Evolutionary conservation across 2,113 vertebrate species (phyloP), one percentile per base, ranked within the genome.

Genomic region (Gymnocephalus cernua): DNA sequence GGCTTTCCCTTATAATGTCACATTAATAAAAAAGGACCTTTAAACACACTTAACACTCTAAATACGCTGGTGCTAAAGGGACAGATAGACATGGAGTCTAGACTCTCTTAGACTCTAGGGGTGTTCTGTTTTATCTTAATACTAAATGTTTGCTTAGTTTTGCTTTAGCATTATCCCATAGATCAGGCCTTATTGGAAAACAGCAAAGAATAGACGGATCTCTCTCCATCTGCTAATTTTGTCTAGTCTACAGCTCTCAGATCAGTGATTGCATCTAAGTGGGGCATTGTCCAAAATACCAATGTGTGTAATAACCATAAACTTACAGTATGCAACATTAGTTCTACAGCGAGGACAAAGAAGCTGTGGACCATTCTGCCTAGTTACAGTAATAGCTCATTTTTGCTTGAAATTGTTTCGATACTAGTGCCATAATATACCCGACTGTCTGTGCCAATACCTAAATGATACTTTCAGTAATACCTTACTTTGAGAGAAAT

Each of bases 71-170:
- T 79, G 68, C 41, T 56, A 59, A 72, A 54, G 74, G 61, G 41
- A 74, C 69, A 74, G 64, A 83, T 35, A 83, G 79, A 89, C 80
- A 50, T 29, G 15, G 18, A 78, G 80, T 84, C 72, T 82, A 77
- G 67, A 66, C 82, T n/a, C 44, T 53, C 23, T 27, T 13, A 19
- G 15, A 16, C 79, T 79, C 66, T 7, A 18, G 70, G 25, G 67
- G 73, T 65, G 80, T 63, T 89, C 82, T 82, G 82, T 72, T 86
- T 84, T 71, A 65, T 80, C 66, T 86, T 79, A 74, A 77, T 82
- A 21, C 54, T 63, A 58, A 71, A 23, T 2, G 69, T 64, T 75
- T 57, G 64, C 59, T 83, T 61, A 44, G 16, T 50, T 64, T 78
- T 27, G 13, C 71, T 67, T 58, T 51, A 51, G 2, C 23, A 16